These are phyloP conservation scores for Malthinus seriepunctatus DNA, from an alignment of 2,888 invertebrate genomes.

Conservation along the genomic window DNA sequence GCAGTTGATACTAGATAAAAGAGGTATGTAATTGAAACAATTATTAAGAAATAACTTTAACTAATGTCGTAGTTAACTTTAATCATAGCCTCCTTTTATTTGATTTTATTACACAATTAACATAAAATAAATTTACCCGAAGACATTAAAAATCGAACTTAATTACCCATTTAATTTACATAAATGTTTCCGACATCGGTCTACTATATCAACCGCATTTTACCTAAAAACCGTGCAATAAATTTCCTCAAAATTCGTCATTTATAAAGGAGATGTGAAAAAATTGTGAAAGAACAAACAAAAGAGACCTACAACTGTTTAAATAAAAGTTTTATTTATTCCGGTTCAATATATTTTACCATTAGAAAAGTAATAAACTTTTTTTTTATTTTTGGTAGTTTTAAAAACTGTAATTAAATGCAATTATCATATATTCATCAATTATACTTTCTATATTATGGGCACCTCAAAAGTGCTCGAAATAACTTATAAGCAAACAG, in stretches of 20 bases:
- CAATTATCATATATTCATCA: too few relatives aligned
- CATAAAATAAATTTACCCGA: background rate
- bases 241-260: too few relatives aligned
- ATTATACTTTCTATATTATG: too few relatives aligned
- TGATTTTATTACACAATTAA: background rate
- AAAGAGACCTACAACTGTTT: background rate
- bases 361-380: too few relatives aligned
- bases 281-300: too few relatives aligned
- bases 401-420: too few relatives aligned
- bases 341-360: background rate
- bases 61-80: background rate
- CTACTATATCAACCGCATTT: background rate
- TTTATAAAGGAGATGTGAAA: too few relatives aligned
- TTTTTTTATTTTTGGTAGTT: too few relatives aligned
- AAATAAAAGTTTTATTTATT: slow-evolving; percentile 5
- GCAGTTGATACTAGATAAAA: too few relatives aligned
- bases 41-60: background rate
- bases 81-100: background rate
- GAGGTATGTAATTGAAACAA: background rate
- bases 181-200: background rate
- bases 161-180: slow-evolving; percentile 5
- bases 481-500: too few relatives aligned
- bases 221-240: too few relatives aligned
- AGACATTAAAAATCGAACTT: background rate
- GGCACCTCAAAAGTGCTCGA: too few relatives aligned